These are phyloP conservation scores for Agapetus fuscipes DNA, from an alignment of 2,888 invertebrate genomes.

Conservation along the genomic window DNA sequence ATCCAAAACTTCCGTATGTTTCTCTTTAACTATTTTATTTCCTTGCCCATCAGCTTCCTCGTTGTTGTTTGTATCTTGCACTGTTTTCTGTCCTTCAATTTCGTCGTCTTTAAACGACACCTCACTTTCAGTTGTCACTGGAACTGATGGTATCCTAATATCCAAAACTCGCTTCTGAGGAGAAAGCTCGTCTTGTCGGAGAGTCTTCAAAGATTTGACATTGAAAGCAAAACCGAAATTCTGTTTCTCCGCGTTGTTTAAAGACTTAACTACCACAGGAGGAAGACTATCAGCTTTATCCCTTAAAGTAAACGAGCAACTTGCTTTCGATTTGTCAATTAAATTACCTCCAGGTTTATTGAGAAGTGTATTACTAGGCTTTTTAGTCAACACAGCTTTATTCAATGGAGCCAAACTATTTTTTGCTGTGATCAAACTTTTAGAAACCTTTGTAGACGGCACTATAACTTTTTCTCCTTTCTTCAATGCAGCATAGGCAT, in stretches of 20 bases:
- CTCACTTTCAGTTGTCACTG: slow-evolving; percentile 1
- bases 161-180: slow-evolving; percentile 2
- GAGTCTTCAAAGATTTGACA: neutral
- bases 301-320: slow-evolving; percentile 1
- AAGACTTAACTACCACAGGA: slow-evolving; percentile 1
- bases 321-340: neutral
- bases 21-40: too few species aligned
- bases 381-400: neutral
- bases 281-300: slow-evolving; percentile 6
- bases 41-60: too few species aligned
- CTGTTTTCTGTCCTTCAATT: neutral
- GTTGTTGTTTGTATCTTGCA: too few species aligned
- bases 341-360: neutral
- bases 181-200: neutral
- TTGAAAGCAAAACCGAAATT: neutral
- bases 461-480: too few species aligned
- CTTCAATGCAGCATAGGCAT: too few species aligned
- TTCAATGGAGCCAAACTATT: neutral
- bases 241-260: neutral
- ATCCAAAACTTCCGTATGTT: too few species aligned
- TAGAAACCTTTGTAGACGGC: too few species aligned
- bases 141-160: slow-evolving; percentile 9
- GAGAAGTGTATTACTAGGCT: neutral
- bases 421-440: too few species aligned
- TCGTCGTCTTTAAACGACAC: neutral